Evolutionary conservation across 2,888 invertebrate species (phyloP).

Genomic region (Pseudococcus longispinus): DNA sequence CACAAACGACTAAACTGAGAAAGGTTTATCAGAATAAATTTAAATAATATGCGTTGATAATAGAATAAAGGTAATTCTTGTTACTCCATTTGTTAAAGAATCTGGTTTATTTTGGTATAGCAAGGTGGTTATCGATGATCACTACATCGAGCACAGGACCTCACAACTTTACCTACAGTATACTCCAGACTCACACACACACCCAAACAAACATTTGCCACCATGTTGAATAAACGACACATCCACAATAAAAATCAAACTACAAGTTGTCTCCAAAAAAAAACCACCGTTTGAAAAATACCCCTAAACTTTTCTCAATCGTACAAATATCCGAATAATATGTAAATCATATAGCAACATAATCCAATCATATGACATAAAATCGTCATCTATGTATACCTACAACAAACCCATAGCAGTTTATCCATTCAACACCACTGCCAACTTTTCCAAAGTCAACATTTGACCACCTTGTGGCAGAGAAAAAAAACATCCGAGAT

Average conservation of each 20-base stretch:
- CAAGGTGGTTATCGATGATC: slow-evolving; percentile 56
- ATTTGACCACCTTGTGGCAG: slow-evolving; percentile 47
- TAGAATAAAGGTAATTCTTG: slow-evolving; percentile 49
- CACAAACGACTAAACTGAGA: neutral
- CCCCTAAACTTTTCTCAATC: neutral
- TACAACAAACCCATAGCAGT: neutral
- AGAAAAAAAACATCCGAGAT: too few relatives aligned
- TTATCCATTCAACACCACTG: neutral
- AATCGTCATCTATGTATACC: neutral
- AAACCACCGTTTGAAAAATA: neutral
- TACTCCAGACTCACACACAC: neutral
- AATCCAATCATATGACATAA: neutral
- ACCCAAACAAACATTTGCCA: neutral
- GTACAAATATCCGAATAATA: neutral
- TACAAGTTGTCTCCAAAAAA: neutral
- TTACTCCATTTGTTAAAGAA: slow-evolving; percentile 53
- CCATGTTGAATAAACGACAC: slow-evolving; percentile 16
- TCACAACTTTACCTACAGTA: slow-evolving; percentile 50
- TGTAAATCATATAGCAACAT: neutral
- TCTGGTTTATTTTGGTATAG: slow-evolving; percentile 56
- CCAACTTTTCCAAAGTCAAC: slow-evolving; percentile 1
- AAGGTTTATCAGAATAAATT: slow-evolving; percentile 46
- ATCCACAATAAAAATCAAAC: neutral
- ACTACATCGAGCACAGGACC: slow-evolving; percentile 51
- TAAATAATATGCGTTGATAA: slow-evolving; percentile 47